These are phyloP conservation scores for Halcyon chelicuti DNA, from an alignment of 2,797 vertebrate genomes.

Conservation along the genomic window DNA sequence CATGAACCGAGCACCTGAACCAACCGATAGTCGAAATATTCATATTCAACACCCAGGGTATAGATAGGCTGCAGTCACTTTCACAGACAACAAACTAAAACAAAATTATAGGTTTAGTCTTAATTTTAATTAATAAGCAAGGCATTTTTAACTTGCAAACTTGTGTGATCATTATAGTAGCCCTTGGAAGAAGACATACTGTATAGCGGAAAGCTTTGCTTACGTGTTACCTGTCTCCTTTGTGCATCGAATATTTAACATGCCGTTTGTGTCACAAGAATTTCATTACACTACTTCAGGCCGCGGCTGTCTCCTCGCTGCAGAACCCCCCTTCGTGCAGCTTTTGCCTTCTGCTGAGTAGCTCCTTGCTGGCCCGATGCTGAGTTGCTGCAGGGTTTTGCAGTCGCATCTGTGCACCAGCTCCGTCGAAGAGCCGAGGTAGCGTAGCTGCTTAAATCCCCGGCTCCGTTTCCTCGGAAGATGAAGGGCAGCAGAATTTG, in stretches of 20 bases:
- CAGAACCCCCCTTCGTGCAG: constrained; percentile 32
- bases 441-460: constrained; percentile 19
- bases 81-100: constrained; percentile 47
- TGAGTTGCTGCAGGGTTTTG: constrained; percentile 44
- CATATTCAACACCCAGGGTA: constrained; percentile 99
- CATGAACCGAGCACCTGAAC: constrained; percentile 90
- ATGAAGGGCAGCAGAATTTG: constrained; percentile 49
- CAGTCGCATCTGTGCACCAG: neutral
- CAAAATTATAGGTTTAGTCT: constrained; percentile 80
- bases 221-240: constrained; percentile 8
- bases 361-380: constrained; percentile 38
- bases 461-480: constrained; percentile 48
- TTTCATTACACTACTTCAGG: constrained; percentile 59
- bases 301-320: constrained; percentile 26
- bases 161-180: constrained; percentile 81
- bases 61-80: constrained; percentile 94
- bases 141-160: constrained; percentile 79
- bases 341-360: constrained; percentile 41
- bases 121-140: constrained; percentile 81
- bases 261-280: constrained; percentile 54
- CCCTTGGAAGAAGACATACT: constrained; percentile 49
- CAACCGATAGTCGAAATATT: constrained; percentile 89
- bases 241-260: constrained; percentile 39
- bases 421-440: neutral
- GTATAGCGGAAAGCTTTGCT: constrained; percentile 51